Conservation (phyloP, 2,888 invertebrate species). For the Ischnus inquisitorius region DNA sequence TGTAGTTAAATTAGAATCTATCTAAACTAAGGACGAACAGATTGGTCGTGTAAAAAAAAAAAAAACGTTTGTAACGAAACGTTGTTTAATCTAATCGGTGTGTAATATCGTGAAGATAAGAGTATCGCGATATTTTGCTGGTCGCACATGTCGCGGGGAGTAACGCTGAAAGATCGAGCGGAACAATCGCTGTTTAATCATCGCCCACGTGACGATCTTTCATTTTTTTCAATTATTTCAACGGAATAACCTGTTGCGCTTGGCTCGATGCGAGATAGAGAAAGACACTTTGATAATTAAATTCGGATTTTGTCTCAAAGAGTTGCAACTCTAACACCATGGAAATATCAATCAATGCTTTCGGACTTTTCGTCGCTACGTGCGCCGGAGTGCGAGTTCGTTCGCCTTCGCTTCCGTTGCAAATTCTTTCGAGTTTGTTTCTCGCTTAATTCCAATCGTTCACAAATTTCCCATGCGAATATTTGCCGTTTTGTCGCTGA, state of each 20-base stretch:
- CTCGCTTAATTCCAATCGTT: too few species aligned
- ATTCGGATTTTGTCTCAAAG: too few species aligned
- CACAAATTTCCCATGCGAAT: too few species aligned
- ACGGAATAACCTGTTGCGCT: not conserved
- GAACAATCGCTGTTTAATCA: slow-evolving; percentile 51
- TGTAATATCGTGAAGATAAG: slow-evolving; percentile 48
- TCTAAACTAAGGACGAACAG: slow-evolving; percentile 28
- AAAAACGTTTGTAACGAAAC: slow-evolving; percentile 38
- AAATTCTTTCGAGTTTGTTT: too few species aligned
- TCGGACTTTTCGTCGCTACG: too few species aligned
- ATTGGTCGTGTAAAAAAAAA: slow-evolving; percentile 38
- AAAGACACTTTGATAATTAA: too few species aligned
- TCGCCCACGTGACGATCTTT: slow-evolving; percentile 30
- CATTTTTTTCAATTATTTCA: slow-evolving; percentile 10
- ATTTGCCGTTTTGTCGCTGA: too few species aligned
- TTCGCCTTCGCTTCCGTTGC: too few species aligned
- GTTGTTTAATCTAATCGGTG: slow-evolving; percentile 61
- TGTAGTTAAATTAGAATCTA: slow-evolving; percentile 1
- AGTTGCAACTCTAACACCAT: too few species aligned
- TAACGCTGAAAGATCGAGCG: slow-evolving; percentile 40
- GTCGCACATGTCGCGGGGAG: slow-evolving; percentile 15
- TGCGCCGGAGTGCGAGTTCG: too few species aligned
- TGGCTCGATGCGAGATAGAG: not conserved
- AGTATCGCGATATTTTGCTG: slow-evolving; percentile 18
- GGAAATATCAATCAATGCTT: too few species aligned